Base-by-base conservation (phyloP, 2,113 vertebrate species). In the Emydocephalus ijimae region DNA sequence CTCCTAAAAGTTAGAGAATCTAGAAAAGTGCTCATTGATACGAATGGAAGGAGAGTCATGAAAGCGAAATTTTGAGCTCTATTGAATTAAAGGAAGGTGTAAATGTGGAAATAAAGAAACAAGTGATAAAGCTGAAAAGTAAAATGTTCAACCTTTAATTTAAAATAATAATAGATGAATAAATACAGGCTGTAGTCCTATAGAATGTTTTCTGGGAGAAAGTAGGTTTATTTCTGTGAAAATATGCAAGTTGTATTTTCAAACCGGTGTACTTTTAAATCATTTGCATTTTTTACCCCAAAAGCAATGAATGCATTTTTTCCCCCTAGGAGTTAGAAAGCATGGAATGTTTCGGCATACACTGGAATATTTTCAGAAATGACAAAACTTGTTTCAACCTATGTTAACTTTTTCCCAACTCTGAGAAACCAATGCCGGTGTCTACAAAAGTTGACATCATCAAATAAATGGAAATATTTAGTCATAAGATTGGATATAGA, bases 381-480 rank as follows among this genome's bases (percentile, higher is more conserved):
- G 0, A 69, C 88, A 92, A 90, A 64, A 0, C 87, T 92, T 94
- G 7, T 52, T 94, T 94, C 93, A 56, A 87, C 48, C 48, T 87
- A 24, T 92, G 92, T n/a, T 91, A 87, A 91, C 91, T 94, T 92
- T 93, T 20, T 7, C 91, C 90, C 86, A 93, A 3, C 7, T 89
- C 92, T 93, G 92, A 64, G 86, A 48, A 34, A 87, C 93, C 86
- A 12, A 88, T 88, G 74, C 91, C 89, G 93, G 45, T 64, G 23
- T 89, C 56, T 64, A 56, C 54, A 92, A 90, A 91, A 88, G 1
- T 89, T 11, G 61, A 81, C 90, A 64, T 85, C 26, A 85, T 91
- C 94, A 89, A 88, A 89, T 85, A n/a, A 94, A 20, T 93, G 24
- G 54, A 85, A 92, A 94, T 95, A 8, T 69, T 93, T 95, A 48